phyloP scores from a whole-genome alignment of 2,113 vertebrate genomes.

The Aleadryas rufinucha region DNA sequence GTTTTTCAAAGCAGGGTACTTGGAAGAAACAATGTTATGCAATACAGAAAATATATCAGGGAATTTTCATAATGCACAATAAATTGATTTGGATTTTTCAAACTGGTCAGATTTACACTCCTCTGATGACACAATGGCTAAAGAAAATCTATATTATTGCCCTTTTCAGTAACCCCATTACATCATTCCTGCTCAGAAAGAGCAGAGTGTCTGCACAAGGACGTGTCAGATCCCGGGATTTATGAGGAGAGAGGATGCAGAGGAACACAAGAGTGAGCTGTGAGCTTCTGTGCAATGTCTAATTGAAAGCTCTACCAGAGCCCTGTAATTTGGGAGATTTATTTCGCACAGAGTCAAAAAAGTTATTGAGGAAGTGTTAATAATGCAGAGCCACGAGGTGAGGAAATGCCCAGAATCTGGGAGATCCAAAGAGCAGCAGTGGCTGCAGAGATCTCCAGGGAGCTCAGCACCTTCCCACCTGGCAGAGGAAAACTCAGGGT shows the following conservation, averaged over 20 bases:
- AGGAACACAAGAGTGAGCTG: not conserved
- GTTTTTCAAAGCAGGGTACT: not conserved
- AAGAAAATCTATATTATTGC: constrained; percentile 17
- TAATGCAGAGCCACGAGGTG: not conserved
- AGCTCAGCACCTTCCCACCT: not conserved
- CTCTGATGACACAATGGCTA: not conserved
- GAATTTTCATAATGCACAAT: not conserved
- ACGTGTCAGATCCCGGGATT: not conserved
- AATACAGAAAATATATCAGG: not conserved
- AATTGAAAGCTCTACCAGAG: not conserved
- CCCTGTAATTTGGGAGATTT: not conserved
- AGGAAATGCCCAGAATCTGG: not conserved
- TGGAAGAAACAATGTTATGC: not conserved
- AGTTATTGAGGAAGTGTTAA: not conserved
- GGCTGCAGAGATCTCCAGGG: not conserved
- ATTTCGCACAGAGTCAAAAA: not conserved
- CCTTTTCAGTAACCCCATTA: constrained; percentile 14
- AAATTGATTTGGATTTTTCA: not conserved
- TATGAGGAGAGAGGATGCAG: not conserved
- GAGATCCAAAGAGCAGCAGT: not conserved
- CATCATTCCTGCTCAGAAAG: constrained; percentile 1
- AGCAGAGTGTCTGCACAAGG: not conserved
- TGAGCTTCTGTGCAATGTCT: not conserved
- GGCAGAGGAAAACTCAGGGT: fast-evolving
- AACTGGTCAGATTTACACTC: not conserved